Conservation (phyloP, 1,140 invertebrate genomes). For the Batillaria attramentaria region DNA sequence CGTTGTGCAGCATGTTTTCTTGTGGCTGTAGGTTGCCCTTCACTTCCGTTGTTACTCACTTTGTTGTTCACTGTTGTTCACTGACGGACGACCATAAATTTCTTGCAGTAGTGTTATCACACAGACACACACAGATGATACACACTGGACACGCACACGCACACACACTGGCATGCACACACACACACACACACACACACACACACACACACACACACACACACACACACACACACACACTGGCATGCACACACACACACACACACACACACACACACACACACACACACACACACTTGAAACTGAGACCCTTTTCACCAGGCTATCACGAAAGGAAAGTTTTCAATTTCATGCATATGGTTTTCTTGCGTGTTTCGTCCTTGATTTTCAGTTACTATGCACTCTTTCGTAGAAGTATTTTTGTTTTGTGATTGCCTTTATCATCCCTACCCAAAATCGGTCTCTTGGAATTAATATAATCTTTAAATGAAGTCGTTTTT, state of each 20-base stretch:
- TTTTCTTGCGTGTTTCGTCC: background rate
- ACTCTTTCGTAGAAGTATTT: background rate
- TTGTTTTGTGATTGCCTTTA: background rate
- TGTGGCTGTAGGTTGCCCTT: background rate
- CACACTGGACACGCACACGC: background rate
- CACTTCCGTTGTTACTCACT: background rate
- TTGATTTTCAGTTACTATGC: background rate
- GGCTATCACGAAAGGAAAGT: too few relatives aligned
- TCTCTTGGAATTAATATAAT: too few relatives aligned
- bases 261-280: background rate
- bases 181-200: background rate
- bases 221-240: background rate
- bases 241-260: background rate
- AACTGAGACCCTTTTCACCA: background rate
- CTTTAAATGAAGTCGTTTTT: too few relatives aligned
- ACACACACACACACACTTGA: background rate
- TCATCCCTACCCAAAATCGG: background rate
- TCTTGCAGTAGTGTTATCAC: background rate
- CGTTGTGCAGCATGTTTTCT: background rate
- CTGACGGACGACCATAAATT: background rate
- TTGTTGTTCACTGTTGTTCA: background rate
- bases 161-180: background rate
- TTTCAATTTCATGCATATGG: too few relatives aligned
- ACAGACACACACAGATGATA: background rate
- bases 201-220: constrained; percentile 14